Conservation (phyloP, 2,113 vertebrate species). For the Pseudorhombus dupliciocellatus region DNA sequence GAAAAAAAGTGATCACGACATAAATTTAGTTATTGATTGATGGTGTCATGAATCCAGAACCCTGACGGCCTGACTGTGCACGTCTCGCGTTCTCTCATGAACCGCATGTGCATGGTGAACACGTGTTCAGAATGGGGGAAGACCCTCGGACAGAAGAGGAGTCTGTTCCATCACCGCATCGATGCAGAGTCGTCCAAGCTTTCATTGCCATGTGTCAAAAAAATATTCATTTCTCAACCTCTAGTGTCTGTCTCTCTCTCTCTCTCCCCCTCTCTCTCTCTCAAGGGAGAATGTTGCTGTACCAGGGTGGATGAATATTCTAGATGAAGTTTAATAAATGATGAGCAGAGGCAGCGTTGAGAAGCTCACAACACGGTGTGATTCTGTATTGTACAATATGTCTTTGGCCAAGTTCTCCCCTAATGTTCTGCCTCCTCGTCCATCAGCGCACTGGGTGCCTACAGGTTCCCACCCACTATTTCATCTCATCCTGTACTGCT, state of each 20-base stretch:
- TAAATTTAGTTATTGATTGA: too few relatives aligned
- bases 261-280: not conserved
- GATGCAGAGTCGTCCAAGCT: too few relatives aligned
- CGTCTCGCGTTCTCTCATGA: too few relatives aligned
- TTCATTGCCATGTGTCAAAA: too few relatives aligned
- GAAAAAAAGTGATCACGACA: too few relatives aligned
- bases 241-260: conserved; percentile 1
- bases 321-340: conserved; percentile 64
- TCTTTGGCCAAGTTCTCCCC: conserved; percentile 29
- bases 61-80: too few relatives aligned
- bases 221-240: too few relatives aligned
- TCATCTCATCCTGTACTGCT: not conserved
- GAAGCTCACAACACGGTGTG: conserved; percentile 43
- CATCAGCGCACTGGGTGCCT: not conserved
- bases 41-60: too few relatives aligned
- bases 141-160: too few relatives aligned
- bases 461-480: conserved; percentile 3
- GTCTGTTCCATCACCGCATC: too few relatives aligned
- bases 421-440: conserved; percentile 4
- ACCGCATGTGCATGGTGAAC: too few relatives aligned
- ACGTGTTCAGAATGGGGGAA: too few relatives aligned
- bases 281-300: conserved; percentile 31
- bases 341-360: conserved; percentile 54
- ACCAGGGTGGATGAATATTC: conserved; percentile 59
- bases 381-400: conserved; percentile 27